Evolutionary conservation across 1,140 invertebrate genomes (phyloP).

Genomic region (Teleopsis dalmanni): DNA sequence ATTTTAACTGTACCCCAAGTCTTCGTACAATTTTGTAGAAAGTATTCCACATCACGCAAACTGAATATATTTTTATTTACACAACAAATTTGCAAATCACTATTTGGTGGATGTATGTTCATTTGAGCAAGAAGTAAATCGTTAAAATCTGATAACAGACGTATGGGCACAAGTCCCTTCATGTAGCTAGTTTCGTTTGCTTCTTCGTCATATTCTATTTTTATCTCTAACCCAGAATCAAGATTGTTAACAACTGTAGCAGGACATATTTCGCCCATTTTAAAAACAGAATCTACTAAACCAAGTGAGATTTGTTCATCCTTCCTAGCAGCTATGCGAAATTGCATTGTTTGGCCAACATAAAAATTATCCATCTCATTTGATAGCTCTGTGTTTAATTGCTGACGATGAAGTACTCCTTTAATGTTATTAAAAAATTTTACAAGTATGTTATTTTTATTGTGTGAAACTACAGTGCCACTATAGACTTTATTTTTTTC

Average conservation of each 20-base stretch:
- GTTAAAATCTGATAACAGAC: conserved; percentile 27
- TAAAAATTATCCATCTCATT: conserved; percentile 48
- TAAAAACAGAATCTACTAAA: conserved; percentile 31
- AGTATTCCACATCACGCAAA: conserved; percentile 32
- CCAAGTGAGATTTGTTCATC: conserved; percentile 25
- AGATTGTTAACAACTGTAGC: conserved; percentile 30
- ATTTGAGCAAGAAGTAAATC: conserved; percentile 26
- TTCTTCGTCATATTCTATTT: conserved; percentile 17
- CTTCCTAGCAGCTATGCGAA: conserved; percentile 24
- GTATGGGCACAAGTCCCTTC: conserved; percentile 39
- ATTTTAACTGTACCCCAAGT: conserved; percentile 25
- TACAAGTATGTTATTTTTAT: conserved; percentile 48
- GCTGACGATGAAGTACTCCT: conserved; percentile 50
- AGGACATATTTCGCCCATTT: conserved; percentile 35
- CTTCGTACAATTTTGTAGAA: conserved; percentile 23
- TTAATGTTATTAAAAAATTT: conserved; percentile 54
- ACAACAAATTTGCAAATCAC: conserved; percentile 22
- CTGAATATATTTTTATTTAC: conserved; percentile 36
- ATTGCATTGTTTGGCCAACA: conserved; percentile 51
- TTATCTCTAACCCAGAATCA: conserved; percentile 42
- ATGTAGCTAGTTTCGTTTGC: conserved; percentile 17
- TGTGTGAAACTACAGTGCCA: conserved; percentile 49
- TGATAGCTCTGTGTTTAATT: conserved; percentile 46
- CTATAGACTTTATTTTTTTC: conserved; percentile 48
- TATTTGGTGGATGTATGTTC: conserved; percentile 16